phyloP scores from a whole-genome alignment of 2,888 invertebrate genomes.

The Arctia plantaginis region DNA sequence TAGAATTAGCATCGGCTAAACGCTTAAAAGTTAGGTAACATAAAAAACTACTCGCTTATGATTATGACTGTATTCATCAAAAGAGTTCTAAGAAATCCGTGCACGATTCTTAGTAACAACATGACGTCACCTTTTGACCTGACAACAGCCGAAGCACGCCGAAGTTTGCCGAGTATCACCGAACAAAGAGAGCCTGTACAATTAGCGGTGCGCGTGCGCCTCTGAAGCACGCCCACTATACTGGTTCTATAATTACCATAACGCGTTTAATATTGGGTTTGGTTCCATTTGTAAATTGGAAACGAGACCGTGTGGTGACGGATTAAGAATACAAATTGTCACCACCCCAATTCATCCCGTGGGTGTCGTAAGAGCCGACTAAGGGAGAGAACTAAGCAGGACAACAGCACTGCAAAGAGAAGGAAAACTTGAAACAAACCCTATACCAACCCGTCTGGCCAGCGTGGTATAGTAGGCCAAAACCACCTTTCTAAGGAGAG shows the following conservation, averaged over 20 bases:
- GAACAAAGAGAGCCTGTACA: conserved; percentile 42
- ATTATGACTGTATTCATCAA: conserved; percentile 12
- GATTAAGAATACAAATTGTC: too few species aligned
- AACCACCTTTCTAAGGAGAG: too few species aligned
- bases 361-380: too few species aligned
- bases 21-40: conserved; percentile 13
- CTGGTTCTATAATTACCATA: conserved; percentile 55
- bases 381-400: too few species aligned
- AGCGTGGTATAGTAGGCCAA: too few species aligned
- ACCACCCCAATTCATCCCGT: too few species aligned
- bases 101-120: conserved; percentile 40
- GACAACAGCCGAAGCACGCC: conserved; percentile 32
- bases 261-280: conserved; percentile 47
- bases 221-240: conserved; percentile 46
- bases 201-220: conserved; percentile 43
- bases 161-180: conserved; percentile 34
- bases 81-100: conserved; percentile 39
- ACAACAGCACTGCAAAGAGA: too few species aligned
- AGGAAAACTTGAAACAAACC: too few species aligned
- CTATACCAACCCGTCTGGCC: too few species aligned
- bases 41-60: conserved; percentile 9
- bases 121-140: conserved; percentile 37
- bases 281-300: conserved; percentile 39
- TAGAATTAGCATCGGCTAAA: conserved; percentile 15
- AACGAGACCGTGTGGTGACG: not conserved